phyloP scores from a whole-genome alignment of 2,113 vertebrate genomes.

The Myiagra hebetior region DNA sequence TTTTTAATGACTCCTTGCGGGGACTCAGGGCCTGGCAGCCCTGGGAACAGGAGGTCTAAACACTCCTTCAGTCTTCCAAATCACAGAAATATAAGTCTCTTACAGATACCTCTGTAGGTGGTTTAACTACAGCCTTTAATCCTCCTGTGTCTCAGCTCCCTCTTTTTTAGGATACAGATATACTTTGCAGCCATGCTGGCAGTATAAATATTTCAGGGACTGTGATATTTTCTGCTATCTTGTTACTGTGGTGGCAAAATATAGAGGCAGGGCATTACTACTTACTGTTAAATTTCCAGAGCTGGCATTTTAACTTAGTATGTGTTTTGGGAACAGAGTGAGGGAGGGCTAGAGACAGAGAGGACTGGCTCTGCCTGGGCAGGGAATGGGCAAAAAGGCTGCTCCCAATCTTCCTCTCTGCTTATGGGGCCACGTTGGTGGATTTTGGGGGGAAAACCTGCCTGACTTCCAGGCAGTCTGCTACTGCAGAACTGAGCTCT shows the following conservation, averaged over 20 bases:
- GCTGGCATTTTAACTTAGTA: neutral
- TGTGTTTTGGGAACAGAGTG: neutral
- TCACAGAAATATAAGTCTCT: neutral
- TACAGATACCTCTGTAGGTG: neutral
- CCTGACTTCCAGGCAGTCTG: neutral
- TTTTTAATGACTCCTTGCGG: neutral
- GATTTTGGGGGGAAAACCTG: neutral
- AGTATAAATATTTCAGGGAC: neutral
- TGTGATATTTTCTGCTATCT: neutral
- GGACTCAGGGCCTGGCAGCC: neutral
- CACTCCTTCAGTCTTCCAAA: neutral
- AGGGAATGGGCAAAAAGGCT: neutral
- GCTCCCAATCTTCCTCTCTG: neutral
- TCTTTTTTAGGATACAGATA: neutral
- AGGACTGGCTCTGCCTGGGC: neutral
- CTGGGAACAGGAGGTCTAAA: neutral
- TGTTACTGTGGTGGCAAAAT: neutral
- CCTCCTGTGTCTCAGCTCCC: neutral
- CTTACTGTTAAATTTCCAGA: neutral
- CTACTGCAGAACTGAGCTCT: neutral
- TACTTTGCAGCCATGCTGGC: neutral
- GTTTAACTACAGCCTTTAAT: neutral
- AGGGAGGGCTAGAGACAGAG: neutral
- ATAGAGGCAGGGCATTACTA: neutral
- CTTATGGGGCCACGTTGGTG: fast-evolving